Conservation (phyloP, 2,797 vertebrate species). For the Fistularia tabacaria region DNA sequence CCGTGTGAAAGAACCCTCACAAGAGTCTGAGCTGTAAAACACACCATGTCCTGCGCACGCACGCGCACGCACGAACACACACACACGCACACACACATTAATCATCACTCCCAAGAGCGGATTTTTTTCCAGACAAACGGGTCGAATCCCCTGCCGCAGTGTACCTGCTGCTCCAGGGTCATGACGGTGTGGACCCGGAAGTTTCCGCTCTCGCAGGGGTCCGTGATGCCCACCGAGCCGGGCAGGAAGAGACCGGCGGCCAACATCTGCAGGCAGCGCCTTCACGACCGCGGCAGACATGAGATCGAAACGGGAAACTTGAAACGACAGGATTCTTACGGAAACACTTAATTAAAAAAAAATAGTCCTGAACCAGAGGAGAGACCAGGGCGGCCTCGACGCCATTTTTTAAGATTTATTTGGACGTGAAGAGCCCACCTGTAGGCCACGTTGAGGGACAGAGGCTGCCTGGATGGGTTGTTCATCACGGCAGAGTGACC, state of each 20-base stretch:
- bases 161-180: constrained; percentile 96
- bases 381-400: background rate
- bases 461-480: constrained; percentile 91
- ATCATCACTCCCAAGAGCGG: background rate
- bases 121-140: background rate
- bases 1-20: constrained; percentile 94
- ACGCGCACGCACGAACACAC: constrained; percentile 13
- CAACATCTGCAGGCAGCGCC: constrained; percentile 96
- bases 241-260: constrained; percentile 94
- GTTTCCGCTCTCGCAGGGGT: constrained; percentile 95
- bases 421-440: constrained; percentile 65
- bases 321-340: too few relatives aligned
- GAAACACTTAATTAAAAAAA: too few relatives aligned
- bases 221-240: constrained; percentile 93
- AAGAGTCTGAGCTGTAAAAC: constrained; percentile 94
- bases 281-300: constrained; percentile 35
- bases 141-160: background rate
- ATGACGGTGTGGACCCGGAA: constrained; percentile 96
- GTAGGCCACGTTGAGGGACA: constrained; percentile 92
- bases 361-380: background rate
- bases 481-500: constrained; percentile 98
- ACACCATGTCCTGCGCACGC: constrained; percentile 98
- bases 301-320: background rate
- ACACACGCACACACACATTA: constrained; percentile 7
- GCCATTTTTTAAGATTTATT: too few relatives aligned